Evolutionary conservation across 2,113 vertebrate genomes (phyloP).

Genomic region (Pachyramphus minor): DNA sequence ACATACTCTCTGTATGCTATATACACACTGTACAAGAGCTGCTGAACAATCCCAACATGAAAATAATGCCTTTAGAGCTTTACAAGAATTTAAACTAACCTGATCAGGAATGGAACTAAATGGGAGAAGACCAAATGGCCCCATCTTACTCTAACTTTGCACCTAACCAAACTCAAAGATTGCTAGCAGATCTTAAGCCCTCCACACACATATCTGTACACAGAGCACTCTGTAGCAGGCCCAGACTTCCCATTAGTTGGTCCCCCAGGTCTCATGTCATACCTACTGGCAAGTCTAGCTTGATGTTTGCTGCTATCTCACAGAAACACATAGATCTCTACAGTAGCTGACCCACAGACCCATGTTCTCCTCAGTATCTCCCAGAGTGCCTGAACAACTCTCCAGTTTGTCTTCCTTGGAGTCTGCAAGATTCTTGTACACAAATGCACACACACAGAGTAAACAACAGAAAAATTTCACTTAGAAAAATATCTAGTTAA

Average conservation of each 20-base stretch:
- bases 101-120: background rate
- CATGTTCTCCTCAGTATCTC: background rate
- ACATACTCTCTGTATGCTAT: background rate
- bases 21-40: background rate
- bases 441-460: accelerated
- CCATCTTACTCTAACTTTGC: background rate
- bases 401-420: background rate
- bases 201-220: accelerated
- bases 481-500: background rate
- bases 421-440: background rate
- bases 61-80: background rate
- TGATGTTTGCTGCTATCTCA: background rate
- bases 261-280: background rate
- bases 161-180: background rate
- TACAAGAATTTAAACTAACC: background rate
- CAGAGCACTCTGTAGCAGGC: background rate
- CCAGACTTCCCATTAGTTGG: background rate
- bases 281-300: background rate
- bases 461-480: background rate
- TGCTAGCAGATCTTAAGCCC: background rate
- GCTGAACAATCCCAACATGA: background rate
- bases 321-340: background rate
- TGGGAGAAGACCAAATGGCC: background rate
- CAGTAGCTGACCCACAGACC: background rate
- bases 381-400: background rate